Percentiles rank a stretch among this genome's conserved stretches.
phyloP scores from a whole-genome alignment of 2,797 vertebrate species.

The Arrhamphus sclerolepis region DNA sequence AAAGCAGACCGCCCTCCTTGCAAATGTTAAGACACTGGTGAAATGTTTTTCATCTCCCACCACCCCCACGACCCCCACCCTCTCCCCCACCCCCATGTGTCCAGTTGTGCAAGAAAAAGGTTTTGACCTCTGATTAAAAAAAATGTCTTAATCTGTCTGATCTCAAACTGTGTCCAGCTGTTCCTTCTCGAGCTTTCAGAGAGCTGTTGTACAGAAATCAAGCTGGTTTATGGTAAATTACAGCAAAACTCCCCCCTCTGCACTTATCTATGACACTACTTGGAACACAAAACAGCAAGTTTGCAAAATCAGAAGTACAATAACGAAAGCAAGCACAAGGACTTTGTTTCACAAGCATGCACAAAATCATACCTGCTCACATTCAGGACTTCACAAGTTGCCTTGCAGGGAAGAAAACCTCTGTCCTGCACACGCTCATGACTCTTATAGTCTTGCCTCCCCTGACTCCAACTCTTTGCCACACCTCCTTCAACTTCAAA shows the following conservation, averaged over 20 bases:
- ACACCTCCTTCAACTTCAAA: constrained; percentile 43
- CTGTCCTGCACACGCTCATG: constrained; percentile 10
- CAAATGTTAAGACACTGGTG: not conserved
- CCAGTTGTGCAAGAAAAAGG: constrained; percentile 18
- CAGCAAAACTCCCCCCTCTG: not conserved
- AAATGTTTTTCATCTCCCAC: constrained; percentile 7
- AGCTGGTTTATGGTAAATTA: not conserved
- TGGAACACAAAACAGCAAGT: not conserved
- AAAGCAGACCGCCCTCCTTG: not conserved
- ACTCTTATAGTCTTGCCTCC: constrained; percentile 46
- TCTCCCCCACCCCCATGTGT: constrained; percentile 1
- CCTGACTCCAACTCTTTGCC: constrained; percentile 3
- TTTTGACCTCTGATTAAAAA: constrained; percentile 31
- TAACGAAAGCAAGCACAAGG: too few species aligned
- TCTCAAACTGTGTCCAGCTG: constrained; percentile 55
- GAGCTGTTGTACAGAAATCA: constrained; percentile 10
- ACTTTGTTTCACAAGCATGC: constrained; percentile 6
- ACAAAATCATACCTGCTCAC: constrained; percentile 46
- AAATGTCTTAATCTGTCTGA: not conserved
- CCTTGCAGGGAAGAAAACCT: constrained; percentile 1
- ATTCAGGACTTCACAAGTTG: constrained; percentile 26
- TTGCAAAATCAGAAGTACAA: not conserved
- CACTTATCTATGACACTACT: not conserved
- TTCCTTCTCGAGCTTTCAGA: constrained; percentile 13
- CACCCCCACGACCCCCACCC: not conserved